phyloP scores from a whole-genome alignment of 2,113 vertebrate genomes.

The Murina feae region DNA sequence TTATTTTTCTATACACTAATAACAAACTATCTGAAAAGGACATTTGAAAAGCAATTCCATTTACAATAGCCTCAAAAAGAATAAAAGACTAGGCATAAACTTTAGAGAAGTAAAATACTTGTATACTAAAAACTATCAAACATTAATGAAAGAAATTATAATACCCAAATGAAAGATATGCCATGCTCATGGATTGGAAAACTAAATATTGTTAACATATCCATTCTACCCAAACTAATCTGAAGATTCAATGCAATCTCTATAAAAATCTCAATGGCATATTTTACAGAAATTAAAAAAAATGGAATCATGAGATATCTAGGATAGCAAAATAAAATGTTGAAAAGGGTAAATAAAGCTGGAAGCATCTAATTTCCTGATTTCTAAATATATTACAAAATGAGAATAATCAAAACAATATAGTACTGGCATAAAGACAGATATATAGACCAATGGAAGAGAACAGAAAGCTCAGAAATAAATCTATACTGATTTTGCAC shows the following conservation, averaged over 20 bases:
- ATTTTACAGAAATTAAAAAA: not conserved
- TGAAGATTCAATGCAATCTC: not conserved
- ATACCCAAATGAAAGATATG: not conserved
- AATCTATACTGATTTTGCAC: not conserved
- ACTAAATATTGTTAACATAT: not conserved
- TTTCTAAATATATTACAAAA: not conserved
- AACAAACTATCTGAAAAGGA: not conserved
- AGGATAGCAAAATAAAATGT: not conserved
- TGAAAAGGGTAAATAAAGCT: not conserved
- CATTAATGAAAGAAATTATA: not conserved
- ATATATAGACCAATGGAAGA: not conserved
- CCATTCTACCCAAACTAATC: not conserved
- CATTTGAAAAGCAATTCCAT: not conserved
- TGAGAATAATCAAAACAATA: not conserved
- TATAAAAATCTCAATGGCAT: not conserved
- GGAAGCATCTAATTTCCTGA: not conserved
- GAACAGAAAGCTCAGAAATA: not conserved
- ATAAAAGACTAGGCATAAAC: not conserved
- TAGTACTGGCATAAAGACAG: not conserved
- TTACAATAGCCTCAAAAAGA: not conserved
- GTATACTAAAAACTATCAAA: not conserved
- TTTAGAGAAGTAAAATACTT: not conserved
- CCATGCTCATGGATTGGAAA: not conserved
- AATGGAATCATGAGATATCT: not conserved
- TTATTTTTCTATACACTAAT: not conserved